Conservation (phyloP, 2,113 vertebrate species). For the Gopherus flavomarginatus region DNA sequence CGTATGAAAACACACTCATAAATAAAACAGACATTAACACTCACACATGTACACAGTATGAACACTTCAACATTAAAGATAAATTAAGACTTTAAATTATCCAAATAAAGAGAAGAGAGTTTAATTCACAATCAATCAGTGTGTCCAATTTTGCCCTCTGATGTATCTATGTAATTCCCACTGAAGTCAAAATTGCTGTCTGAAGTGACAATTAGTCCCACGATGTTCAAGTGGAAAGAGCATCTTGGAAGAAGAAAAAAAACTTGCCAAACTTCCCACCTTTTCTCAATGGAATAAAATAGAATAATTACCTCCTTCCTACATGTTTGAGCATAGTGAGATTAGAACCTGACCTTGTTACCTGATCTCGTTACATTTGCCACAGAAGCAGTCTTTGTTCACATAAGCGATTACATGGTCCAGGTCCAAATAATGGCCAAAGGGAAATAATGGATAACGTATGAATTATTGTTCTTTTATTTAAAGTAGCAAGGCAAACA, state of each 20-base stretch:
- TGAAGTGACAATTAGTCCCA: not conserved
- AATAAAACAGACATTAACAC: not conserved
- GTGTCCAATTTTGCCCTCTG: not conserved
- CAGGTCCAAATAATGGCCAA: not conserved
- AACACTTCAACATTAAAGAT: not conserved
- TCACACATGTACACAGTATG: not conserved
- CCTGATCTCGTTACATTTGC: not conserved
- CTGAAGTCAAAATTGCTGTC: not conserved
- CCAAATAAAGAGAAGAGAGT: not conserved
- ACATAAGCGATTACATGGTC: not conserved
- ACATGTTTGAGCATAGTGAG: not conserved
- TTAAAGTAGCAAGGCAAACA: not conserved
- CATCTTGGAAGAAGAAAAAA: not conserved
- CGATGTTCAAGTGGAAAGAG: not conserved
- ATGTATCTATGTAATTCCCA: not conserved
- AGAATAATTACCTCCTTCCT: not conserved
- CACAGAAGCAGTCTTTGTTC: not conserved
- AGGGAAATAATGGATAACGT: not conserved
- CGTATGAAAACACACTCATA: not conserved
- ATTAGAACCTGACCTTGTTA: not conserved
- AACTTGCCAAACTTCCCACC: rapidly evolving
- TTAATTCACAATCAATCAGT: not conserved
- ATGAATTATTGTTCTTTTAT: not conserved
- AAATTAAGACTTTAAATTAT: not conserved
- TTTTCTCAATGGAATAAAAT: not conserved